Base-by-base conservation (phyloP, 2,888 invertebrate genomes). In the Corythucha ciliata region DNA sequence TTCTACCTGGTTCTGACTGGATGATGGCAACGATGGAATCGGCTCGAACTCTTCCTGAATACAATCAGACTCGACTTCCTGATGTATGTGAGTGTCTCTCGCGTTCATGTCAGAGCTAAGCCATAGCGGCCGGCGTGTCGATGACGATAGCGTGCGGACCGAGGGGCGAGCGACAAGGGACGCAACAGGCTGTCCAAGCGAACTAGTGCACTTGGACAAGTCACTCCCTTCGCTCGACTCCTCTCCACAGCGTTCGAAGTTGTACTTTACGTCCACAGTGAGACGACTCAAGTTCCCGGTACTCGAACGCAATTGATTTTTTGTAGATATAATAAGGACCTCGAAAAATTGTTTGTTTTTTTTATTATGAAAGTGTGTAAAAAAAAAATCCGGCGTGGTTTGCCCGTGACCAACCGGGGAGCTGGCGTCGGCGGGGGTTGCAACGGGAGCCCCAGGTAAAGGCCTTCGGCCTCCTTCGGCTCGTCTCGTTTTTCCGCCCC, bases 101-200 rank as follows among this genome's bases (percentile, higher is more conserved):
- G 46, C 44, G 24, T 32, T 52, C 55, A 55, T 52, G 39, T 37
- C 55, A 27, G 48, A 48, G 20, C 42, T 45, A 45, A 14, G 45
- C n/a, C 45, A 45, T 47, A 42, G 44, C 42, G 36, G 39, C 26
- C 37, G 18, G 14, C 18, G 14, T 4, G 33, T 33, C n/a, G n/a
- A n/a, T n/a, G n/a, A n/a, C n/a, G n/a, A n/a, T n/a, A n/a, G 33
- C 18, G 14, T 5, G 16, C 45, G 8, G 45, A 14, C 22, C 25
- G 32, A n/a, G 29, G 32, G 24, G 45, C 32, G 22, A 25, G 16
- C 46, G 46, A 46, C 1, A 33, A 18, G 50, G 32, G 29, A 50
- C 42, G 50, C 50, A 50, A 50, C 50, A 50, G 50, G 50, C 50
- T 21, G 41, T n/a, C n/a, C n/a, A n/a, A n/a, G n/a, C n/a, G n/a